Conservation (phyloP, 1,140 invertebrate species). For the Hycleus phaleratus region DNA sequence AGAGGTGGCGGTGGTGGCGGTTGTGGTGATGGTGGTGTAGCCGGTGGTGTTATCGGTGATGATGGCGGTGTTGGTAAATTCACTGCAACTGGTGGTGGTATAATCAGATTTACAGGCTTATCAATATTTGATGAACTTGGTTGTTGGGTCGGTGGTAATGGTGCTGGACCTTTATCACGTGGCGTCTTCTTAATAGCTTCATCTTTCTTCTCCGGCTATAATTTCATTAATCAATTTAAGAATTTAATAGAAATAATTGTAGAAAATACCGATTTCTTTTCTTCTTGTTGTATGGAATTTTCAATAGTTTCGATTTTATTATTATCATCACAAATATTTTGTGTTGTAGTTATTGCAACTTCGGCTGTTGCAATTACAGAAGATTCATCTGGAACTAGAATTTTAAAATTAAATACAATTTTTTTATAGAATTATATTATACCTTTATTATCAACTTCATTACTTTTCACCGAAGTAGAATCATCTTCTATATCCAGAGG, state of each 20-base stretch:
- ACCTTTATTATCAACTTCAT: slow-evolving; percentile 69
- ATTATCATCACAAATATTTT: too few species aligned
- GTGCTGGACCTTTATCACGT: slow-evolving; percentile 61
- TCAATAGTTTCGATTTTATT: too few species aligned
- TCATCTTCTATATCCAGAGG: slow-evolving; percentile 86
- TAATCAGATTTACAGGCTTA: slow-evolving; percentile 35
- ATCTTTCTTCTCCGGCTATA: slow-evolving; percentile 50
- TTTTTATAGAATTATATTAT: slow-evolving; percentile 19
- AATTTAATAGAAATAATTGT: too few species aligned
- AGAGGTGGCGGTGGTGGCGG: slow-evolving; percentile 8
- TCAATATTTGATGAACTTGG: slow-evolving; percentile 38
- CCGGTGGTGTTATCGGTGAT: slow-evolving; percentile 39
- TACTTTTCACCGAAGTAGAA: slow-evolving; percentile 69
- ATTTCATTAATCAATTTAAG: background rate
- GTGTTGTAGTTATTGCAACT: too few species aligned
- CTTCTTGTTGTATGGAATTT: too few species aligned
- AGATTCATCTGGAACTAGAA: background rate
- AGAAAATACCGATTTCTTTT: too few species aligned
- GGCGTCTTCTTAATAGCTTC: slow-evolving; percentile 34
- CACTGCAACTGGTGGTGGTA: slow-evolving; percentile 31
- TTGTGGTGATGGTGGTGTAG: slow-evolving; percentile 25
- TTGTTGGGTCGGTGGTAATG: slow-evolving; percentile 36
- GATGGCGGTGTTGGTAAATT: slow-evolving; percentile 46
- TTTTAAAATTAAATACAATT: background rate
- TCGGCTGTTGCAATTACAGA: too few species aligned